Evolutionary conservation across 2,888 invertebrate genomes (phyloP), one percentile per base, ranked within the genome.

Genomic region (Notodonta dromedarius): DNA sequence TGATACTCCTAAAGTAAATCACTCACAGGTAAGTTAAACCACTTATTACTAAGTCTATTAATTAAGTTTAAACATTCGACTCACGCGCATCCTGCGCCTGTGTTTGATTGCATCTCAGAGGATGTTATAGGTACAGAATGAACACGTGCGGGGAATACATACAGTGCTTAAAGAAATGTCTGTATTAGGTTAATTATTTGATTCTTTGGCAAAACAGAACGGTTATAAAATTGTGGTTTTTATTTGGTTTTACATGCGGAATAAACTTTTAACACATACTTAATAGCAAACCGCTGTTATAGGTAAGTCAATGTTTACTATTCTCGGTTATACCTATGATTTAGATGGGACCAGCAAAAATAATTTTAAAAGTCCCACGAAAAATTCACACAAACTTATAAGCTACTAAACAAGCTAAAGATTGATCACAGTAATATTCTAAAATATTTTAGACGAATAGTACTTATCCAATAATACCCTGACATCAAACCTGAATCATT

Each of bases 61-160:
- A 69, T 70, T 61, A 70, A 57, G 67, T 70, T 75, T 67, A 66
- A 24, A 56, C 69, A 85, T 82, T 78, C 85, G 63, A 13, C 69
- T 60, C 85, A 80, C 84, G 80, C 76, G 75, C 78, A 80, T 85
- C 84, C 84, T 78, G 82, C 44, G 57, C 56, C 60, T 69, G 71
- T 73, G 72, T 73, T 59, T 77, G 78, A 83, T 82, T 77, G 76
- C 80, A 84, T 84, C 81, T 79, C 71, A 70, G 73, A 84, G 80
- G 81, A 84, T 83, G 79, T 77, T 70, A 71, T 73, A 67, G 70
- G 65, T 67, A 66, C 56, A 63, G 58, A 74, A 63, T 63, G 56
- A 39, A 57, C n/a, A 74, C 82, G 82, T 84, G 85, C 44, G 24
- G 5, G 14, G 85, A 76, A 82, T 84, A 57, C 42, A 54, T 32